Base-by-base conservation (phyloP, 2,113 vertebrate species). In the Carassius gibelio region DNA sequence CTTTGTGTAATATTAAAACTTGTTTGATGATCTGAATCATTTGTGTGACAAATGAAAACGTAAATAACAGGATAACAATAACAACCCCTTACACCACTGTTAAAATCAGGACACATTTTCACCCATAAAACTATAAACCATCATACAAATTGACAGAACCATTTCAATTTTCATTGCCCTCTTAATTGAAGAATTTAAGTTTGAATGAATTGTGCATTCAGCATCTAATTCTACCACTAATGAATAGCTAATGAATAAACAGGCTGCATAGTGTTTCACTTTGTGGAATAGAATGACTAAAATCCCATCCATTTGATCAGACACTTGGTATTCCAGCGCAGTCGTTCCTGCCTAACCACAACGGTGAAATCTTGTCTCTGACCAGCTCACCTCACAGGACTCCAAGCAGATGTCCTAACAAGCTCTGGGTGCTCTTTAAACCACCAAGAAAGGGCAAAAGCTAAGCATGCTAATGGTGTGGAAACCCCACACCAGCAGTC, bases 391-490 rank as follows among this genome's bases (percentile, higher is more conserved):
- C 59, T 64, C 78, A 79, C 59, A 34, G 45, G 80, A 82, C 64
- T 52, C 45, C 5, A 14, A 69, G 64, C 62, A 69, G 64, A 17
- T 82, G 80, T 55, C 30, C 80, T 48, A 64, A 82, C 62, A 50
- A 69, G 17, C 42, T 82, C 80, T 30, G 64, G 15, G 8, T 82
- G 80, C 42, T 69, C 62, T 36, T 48, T 69, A 82, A 69, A 69
- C 45, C 80, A 69, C 64, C 69, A 55, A 69, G 15, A 50, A 82
- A 82, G 45, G 64, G 45, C 80, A 82, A 68, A 64, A 52, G 38
- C 64, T 69, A 52, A 69, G 64, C 45, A 48, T 68, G n/a, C 26
- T 82, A 82, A 82, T 82, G 64, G 45, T 69, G 62, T 36, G 80
- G 80, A 82, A 69, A 82, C 10, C 64, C 80, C 45, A 26, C 26